Percentiles rank a stretch among this genome's conserved stretches.
Evolutionary conservation across 92 coral and sea anemone species (phyloP).

Genomic region (Zoanthus gigantus): DNA sequence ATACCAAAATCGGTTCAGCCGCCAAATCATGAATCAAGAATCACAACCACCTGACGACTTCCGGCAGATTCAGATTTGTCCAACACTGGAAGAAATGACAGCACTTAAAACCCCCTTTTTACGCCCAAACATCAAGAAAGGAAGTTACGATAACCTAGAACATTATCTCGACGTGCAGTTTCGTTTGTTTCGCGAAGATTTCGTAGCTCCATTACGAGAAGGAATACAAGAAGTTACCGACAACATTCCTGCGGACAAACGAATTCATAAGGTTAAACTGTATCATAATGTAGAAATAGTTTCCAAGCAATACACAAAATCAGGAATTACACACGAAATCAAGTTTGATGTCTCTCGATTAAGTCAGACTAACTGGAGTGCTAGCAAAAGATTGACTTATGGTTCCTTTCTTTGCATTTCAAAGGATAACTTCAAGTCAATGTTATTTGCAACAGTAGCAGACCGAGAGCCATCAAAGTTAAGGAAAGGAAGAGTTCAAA

Average conservation of each 20-base stretch:
- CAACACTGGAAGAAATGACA: conserved; percentile 69
- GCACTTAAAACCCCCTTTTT: conserved; percentile 69
- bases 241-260: conserved; percentile 47
- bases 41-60: conserved; percentile 76
- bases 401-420: conserved; percentile 52
- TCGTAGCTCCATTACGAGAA: conserved; percentile 81
- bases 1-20: conserved; percentile 22
- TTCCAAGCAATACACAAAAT: conserved; percentile 48
- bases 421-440: conserved; percentile 34
- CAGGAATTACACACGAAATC: conserved; percentile 52
- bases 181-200: conserved; percentile 82
- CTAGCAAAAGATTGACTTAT: conserved; percentile 22
- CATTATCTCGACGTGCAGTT: conserved; percentile 92
- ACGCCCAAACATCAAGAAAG: conserved; percentile 70
- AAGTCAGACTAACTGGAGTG: conserved; percentile 37
- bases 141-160: conserved; percentile 67
- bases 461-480: conserved; percentile 6
- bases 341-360: conserved; percentile 52
- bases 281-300: conserved; percentile 46
- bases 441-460: conserved; percentile 43
- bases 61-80: conserved; percentile 74
- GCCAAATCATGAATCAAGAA: background rate
- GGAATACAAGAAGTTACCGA: conserved; percentile 70
- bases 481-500: conserved; percentile 24
- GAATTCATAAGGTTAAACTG: conserved; percentile 64